Evolutionary conservation across 2,888 invertebrate genomes (phyloP), one percentile per base, ranked within the genome.

Genomic region (Dasypogon diadema): DNA sequence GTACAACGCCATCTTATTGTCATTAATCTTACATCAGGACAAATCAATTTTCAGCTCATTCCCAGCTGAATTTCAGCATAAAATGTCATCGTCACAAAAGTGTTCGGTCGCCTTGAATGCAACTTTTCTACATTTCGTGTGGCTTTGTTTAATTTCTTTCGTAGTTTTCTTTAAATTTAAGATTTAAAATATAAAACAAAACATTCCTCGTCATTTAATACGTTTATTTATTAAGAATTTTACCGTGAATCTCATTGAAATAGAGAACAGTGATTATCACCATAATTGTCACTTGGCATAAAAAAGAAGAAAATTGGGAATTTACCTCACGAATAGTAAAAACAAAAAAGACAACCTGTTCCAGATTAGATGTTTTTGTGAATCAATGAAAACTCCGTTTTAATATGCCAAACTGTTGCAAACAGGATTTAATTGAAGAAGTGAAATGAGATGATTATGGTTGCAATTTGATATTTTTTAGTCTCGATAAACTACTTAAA

Each of bases 41-140:
- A 65, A 65, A 65, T 65, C 46, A 65, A 65, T 65, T 46, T 65
- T 65, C 65, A 65, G 65, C 73, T 75, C 77, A 77, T 76, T 76
- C 60, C 63, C 70, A 46, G 76, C 77, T 78, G 75, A 70, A 54
- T 18, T 54, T 70, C 70, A 77, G 76, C 77, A 79, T 78, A 80
- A 79, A 79, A 79, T 80, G 80, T 80, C 80, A 80, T 80, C 80
- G 80, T 80, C 80, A 79, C 79, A 78, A 80, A 79, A 80, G 78
- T 79, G 78, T 77, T 79, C 79, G 79, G 79, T 78, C 76, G 76
- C 56, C 56, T 51, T 65, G 42, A 65, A 46, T 70, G 54, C 65
- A 77, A 76, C 79, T 80, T 79, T 79, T 79, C 78, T 79, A 78
- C 77, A 78, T 78, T 79, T 80, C 79, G 74, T 79, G 77, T 80